Base-by-base conservation (phyloP, 2,113 vertebrate species). In the Thinocorus orbignyianus region DNA sequence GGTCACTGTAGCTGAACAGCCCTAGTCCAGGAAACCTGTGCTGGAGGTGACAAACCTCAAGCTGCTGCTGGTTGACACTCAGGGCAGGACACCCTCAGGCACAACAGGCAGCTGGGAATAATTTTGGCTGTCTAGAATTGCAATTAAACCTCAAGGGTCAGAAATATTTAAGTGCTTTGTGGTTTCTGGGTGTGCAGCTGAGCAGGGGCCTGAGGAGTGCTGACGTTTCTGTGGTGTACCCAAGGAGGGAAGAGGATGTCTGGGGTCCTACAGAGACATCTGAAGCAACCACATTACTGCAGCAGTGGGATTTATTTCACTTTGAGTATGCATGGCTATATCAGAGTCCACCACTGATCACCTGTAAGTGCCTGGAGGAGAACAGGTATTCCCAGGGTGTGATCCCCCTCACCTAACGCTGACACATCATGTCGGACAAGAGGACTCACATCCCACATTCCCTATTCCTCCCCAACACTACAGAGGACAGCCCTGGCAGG, bases 361-460 rank as follows among this genome's bases (percentile, higher is more conserved):
- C n/a, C 35, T 3, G 0, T 26, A 11, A 57, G 49, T 28, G 25
- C n/a, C 30, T 33, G 33, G 13, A 17, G 17, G 1, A 52, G 15
- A 17, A 18, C 11, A 31, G 35, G 18, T 49, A 49, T 23, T 70
- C 26, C 30, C n/a, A 73, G 55, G 48, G 58, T 19, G 11, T 0
- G 7, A 44, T 35, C n/a, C 17, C n/a, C 23, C 31, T 76, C 52
- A 64, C 28, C 22, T 28, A 25, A 13, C 0, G 0, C 5, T n/a
- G 48, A 26, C 12, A 26, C 0, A 1, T 58, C 52, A 18, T 0
- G 0, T 9, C 28, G 83, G 39, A 69, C 22, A 20, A 16, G 24
- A 74, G 12, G 48, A 39, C 20, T 60, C 62, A 11, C 10, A 37
- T 48, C 44, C 35, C n/a, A 22, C 46, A 13, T 7, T 69, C 4